A percentile compares a stretch with the other conserved stretches of the same genome.
These are phyloP conservation scores for Aegithalos caudatus DNA, from an alignment of 2,113 vertebrate genomes.

Conservation along the genomic window DNA sequence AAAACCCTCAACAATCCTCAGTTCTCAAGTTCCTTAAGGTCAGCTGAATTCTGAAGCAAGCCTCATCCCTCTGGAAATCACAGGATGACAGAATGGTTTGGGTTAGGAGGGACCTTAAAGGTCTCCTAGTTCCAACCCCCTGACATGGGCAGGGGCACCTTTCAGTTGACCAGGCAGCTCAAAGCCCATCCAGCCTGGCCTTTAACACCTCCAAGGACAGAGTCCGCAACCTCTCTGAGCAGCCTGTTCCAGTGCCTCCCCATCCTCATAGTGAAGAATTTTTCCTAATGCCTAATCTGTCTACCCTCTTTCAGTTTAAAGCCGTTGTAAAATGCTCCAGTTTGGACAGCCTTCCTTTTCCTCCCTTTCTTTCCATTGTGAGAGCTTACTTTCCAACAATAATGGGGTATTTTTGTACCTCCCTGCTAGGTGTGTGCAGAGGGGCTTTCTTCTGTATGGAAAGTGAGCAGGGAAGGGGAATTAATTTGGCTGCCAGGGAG, in stretches of 20 bases:
- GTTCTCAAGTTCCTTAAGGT: background rate
- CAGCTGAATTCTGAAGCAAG: accelerated
- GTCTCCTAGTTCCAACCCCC: background rate
- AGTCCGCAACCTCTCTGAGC: background rate
- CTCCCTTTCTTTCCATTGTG: background rate
- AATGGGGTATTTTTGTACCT: background rate
- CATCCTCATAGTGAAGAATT: background rate
- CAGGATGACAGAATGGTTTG: background rate
- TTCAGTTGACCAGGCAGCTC: background rate
- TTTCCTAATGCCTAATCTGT: background rate
- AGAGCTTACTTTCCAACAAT: background rate
- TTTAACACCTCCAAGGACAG: background rate
- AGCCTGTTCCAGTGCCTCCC: background rate
- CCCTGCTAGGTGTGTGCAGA: background rate
- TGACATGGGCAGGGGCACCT: background rate
- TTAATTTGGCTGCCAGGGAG: background rate
- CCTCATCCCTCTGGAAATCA: background rate
- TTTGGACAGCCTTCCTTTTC: background rate
- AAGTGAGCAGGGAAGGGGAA: background rate
- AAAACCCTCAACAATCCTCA: background rate
- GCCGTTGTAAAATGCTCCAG: background rate
- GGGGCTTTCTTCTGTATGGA: background rate
- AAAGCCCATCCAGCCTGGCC: background rate
- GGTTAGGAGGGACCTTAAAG: background rate
- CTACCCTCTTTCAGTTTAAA: background rate